These are phyloP conservation scores for Colaptes auratus DNA, from an alignment of 2,113 vertebrate species.

Conservation along the genomic window DNA sequence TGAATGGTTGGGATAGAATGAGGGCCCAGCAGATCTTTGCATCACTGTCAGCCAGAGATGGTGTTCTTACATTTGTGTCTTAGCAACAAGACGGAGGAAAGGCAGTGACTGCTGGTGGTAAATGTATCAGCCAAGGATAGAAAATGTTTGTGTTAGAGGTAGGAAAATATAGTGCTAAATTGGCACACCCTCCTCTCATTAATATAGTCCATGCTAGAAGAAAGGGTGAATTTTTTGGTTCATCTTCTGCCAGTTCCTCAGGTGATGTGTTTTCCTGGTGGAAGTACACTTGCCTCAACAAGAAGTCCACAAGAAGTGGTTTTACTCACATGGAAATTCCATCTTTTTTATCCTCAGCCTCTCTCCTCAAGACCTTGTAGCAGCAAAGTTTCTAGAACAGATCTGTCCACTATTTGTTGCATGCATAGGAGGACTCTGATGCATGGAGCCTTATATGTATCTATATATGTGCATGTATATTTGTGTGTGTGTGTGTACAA, in stretches of 20 bases:
- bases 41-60: background rate
- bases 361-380: background rate
- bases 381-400: background rate
- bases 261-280: background rate
- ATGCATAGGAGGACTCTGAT: background rate
- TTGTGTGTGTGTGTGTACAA: background rate
- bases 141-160: background rate
- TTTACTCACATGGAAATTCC: too few relatives aligned
- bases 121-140: background rate
- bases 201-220: background rate
- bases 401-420: background rate
- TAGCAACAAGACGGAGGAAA: background rate
- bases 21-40: background rate
- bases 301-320: background rate
- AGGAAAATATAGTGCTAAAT: background rate
- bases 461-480: accelerated
- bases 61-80: background rate
- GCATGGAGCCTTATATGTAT: background rate
- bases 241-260: background rate
- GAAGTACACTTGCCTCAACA: background rate
- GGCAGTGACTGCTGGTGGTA: background rate
- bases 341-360: too few relatives aligned
- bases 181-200: background rate
- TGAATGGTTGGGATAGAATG: background rate
- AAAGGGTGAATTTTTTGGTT: background rate